Percentiles rank a stretch among this genome's conserved stretches.
phyloP scores from a whole-genome alignment of 2,113 vertebrate genomes.

The Sitta europaea region DNA sequence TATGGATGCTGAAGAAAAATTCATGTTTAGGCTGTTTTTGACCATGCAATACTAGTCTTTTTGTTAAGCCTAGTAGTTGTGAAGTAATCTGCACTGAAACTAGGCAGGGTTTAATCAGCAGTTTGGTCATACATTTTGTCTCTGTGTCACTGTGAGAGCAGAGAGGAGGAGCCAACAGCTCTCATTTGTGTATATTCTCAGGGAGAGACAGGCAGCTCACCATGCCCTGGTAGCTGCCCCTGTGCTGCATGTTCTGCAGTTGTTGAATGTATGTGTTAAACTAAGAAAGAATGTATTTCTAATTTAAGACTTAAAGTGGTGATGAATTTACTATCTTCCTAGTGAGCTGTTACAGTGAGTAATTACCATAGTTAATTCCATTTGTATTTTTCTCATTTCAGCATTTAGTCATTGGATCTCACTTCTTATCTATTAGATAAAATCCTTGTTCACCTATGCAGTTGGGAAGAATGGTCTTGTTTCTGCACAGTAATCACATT shows the following conservation, averaged over 20 bases:
- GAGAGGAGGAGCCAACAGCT: neutral
- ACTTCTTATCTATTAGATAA: neutral
- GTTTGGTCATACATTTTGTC: fast-evolving
- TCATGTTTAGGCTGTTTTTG: neutral
- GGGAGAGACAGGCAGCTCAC: neutral
- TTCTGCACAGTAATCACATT: neutral
- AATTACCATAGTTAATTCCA: neutral
- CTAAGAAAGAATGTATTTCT: neutral
- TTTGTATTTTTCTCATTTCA: neutral
- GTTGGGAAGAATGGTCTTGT: neutral
- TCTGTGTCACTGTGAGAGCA: neutral
- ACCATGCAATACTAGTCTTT: neutral
- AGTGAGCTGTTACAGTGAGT: neutral
- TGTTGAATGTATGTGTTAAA: neutral
- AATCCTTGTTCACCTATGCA: neutral
- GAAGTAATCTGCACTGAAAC: neutral
- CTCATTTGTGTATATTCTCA: neutral
- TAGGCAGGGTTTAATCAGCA: neutral
- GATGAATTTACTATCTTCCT: neutral
- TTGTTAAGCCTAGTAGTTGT: neutral
- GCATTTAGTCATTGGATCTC: neutral
- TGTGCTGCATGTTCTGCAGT: neutral
- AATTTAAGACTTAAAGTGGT: neutral
- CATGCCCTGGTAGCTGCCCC: neutral
- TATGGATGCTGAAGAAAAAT: neutral